Evolutionary conservation across 2,888 invertebrate genomes (phyloP).

Genomic region (Tholera decimalis): DNA sequence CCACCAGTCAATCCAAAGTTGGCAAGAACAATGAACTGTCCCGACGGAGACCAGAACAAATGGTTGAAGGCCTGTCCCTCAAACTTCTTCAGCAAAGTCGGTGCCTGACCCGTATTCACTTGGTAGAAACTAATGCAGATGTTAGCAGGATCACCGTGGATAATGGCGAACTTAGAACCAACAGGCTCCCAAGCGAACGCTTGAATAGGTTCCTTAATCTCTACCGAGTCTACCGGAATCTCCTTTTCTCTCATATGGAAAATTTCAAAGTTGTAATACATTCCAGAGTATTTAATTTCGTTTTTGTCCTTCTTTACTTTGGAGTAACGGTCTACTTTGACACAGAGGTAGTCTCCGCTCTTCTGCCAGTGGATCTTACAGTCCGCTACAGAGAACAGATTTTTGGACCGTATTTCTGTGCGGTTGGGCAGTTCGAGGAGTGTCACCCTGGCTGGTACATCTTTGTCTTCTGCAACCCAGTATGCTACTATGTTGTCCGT

Average conservation of each 20-base stretch:
- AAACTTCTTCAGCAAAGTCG: slow-evolving; percentile 96
- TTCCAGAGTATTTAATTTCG: slow-evolving; percentile 98
- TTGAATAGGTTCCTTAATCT: slow-evolving; percentile 97
- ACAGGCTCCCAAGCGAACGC: slow-evolving; percentile 99
- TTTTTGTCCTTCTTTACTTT: slow-evolving; percentile 98
- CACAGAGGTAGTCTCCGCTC: slow-evolving; percentile 99
- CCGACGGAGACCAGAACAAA: slow-evolving; percentile 98
- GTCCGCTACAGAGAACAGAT: slow-evolving; percentile 99
- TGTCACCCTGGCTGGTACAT: slow-evolving; percentile 98
- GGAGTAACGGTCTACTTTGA: slow-evolving; percentile 95
- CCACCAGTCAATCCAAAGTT: slow-evolving; percentile 96
- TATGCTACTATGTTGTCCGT: slow-evolving; percentile 99
- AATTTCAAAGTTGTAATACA: slow-evolving; percentile 99
- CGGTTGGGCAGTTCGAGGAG: slow-evolving; percentile 98
- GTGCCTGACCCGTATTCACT: slow-evolving; percentile 96
- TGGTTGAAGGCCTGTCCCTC: slow-evolving; percentile 98
- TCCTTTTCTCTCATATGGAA: slow-evolving; percentile 99
- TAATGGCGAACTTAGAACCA: slow-evolving; percentile 98
- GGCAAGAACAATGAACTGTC: slow-evolving; percentile 98
- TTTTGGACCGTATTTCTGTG: slow-evolving; percentile 97
- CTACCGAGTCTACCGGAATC: slow-evolving; percentile 99
- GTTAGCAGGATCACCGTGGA: slow-evolving; percentile 97
- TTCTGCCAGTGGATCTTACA: slow-evolving; percentile 99
- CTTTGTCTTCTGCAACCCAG: slow-evolving; percentile 99
- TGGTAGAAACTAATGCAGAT: slow-evolving; percentile 98